phyloP scores from a whole-genome alignment of 2,113 vertebrate genomes.

The Dryoscopus gambensis region DNA sequence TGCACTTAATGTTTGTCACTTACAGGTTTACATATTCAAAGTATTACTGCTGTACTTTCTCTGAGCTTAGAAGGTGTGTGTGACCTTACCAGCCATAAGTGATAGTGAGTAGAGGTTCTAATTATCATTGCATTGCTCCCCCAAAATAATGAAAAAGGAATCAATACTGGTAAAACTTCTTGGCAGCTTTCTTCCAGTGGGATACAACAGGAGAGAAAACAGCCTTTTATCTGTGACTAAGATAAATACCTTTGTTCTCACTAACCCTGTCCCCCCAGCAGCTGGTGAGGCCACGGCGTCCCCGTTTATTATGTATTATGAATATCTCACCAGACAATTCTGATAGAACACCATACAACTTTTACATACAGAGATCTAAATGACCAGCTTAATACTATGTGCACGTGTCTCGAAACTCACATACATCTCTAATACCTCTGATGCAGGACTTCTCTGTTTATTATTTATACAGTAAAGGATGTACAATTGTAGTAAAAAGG shows the following conservation, averaged over 20 bases:
- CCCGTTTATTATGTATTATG: background rate
- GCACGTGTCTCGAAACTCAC: rapidly evolving
- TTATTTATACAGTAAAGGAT: background rate
- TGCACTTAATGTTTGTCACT: background rate
- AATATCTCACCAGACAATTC: background rate
- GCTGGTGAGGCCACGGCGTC: background rate
- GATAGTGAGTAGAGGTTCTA: background rate
- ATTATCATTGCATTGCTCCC: background rate
- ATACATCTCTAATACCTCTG: background rate
- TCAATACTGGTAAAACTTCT: background rate
- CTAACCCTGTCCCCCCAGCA: background rate
- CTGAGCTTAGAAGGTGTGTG: background rate
- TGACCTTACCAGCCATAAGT: background rate
- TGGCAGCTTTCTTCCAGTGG: background rate
- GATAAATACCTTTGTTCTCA: background rate
- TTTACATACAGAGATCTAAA: background rate
- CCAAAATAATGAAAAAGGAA: background rate
- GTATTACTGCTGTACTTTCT: background rate
- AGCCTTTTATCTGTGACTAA: background rate
- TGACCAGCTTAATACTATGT: background rate
- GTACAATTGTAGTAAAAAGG: background rate
- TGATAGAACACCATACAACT: background rate
- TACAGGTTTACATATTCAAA: background rate
- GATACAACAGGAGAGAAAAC: background rate
- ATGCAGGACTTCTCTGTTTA: background rate